Evolutionary conservation across 2,797 vertebrate genomes (phyloP).

Genomic region (Mus caroli): DNA sequence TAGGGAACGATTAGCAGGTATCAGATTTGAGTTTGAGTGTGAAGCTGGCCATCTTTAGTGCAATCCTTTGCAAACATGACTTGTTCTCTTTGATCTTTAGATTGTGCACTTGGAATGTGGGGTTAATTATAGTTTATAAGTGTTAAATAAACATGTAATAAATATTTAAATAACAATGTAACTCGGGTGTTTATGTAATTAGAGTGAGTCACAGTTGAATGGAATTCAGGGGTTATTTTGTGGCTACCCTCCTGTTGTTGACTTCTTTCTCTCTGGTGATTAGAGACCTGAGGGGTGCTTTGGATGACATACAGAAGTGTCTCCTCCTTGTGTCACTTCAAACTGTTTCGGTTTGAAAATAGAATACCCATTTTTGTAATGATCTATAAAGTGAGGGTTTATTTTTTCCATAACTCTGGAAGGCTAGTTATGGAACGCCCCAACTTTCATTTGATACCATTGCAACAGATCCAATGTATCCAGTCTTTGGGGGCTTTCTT

Average conservation of each 20-base stretch:
- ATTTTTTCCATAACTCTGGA: constrained; percentile 37
- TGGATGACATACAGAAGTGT: not conserved
- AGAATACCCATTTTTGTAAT: not conserved
- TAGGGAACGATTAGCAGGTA: not conserved
- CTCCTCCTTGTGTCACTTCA: not conserved
- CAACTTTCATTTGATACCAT: not conserved
- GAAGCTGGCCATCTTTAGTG: not conserved
- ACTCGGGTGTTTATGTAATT: constrained; percentile 1
- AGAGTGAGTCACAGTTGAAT: constrained; percentile 12
- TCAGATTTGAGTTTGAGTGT: constrained; percentile 18
- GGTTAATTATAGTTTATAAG: constrained; percentile 33
- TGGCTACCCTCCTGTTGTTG: not conserved
- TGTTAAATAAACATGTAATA: constrained; percentile 28
- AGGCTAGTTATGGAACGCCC: not conserved
- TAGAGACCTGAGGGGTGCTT: not conserved
- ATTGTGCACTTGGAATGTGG: constrained; percentile 43
- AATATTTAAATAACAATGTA: not conserved
- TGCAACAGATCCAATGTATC: not conserved
- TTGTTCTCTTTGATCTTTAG: constrained; percentile 8
- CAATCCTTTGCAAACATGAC: not conserved
- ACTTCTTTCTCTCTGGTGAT: not conserved
- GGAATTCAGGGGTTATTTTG: not conserved
- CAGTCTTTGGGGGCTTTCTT: constrained; percentile 22
- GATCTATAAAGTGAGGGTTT: constrained; percentile 8
- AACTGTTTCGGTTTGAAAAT: not conserved